phyloP scores from a whole-genome alignment of 2,888 invertebrate genomes.

The Cephus rjabovi region DNA sequence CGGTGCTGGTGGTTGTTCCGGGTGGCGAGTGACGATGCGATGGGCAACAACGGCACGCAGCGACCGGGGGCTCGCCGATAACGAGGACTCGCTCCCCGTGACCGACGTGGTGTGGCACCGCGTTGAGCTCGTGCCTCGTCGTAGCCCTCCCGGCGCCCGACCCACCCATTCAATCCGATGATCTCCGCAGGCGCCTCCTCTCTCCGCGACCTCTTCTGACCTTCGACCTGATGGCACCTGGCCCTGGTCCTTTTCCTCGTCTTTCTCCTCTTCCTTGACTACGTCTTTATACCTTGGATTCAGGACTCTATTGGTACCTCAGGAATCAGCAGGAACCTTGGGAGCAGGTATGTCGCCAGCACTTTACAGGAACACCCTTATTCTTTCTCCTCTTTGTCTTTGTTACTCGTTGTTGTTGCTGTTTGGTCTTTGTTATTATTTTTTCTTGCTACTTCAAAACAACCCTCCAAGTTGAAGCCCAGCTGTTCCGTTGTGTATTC shows the following conservation, averaged over 20 bases:
- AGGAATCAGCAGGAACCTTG: neutral
- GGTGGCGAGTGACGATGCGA: conserved; percentile 30
- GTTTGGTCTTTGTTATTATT: neutral
- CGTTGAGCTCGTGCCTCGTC: conserved; percentile 62
- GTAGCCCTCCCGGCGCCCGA: conserved; percentile 59
- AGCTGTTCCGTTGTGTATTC: neutral
- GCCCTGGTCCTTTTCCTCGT: neutral
- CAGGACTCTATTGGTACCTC: conserved; percentile 19
- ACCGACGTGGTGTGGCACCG: conserved; percentile 60
- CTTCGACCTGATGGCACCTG: conserved; percentile 27
- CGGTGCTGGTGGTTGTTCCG: conserved; percentile 29
- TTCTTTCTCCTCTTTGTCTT: neutral
- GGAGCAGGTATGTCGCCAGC: neutral
- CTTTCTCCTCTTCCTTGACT: conserved; percentile 10
- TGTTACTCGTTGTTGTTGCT: neutral
- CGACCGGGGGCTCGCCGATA: conserved; percentile 52
- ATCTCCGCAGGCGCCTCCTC: conserved; percentile 51
- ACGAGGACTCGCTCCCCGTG: conserved; percentile 58
- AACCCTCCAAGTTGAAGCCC: neutral
- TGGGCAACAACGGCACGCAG: conserved; percentile 49
- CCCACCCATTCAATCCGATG: conserved; percentile 64
- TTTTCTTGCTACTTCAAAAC: neutral
- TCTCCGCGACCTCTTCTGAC: conserved; percentile 20
- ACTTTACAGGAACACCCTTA: neutral
- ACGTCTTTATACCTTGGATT: neutral